Evolutionary conservation across 2,113 vertebrate genomes (phyloP), one percentile per base, ranked within the genome.

Genomic region (Chrysemys picta): DNA sequence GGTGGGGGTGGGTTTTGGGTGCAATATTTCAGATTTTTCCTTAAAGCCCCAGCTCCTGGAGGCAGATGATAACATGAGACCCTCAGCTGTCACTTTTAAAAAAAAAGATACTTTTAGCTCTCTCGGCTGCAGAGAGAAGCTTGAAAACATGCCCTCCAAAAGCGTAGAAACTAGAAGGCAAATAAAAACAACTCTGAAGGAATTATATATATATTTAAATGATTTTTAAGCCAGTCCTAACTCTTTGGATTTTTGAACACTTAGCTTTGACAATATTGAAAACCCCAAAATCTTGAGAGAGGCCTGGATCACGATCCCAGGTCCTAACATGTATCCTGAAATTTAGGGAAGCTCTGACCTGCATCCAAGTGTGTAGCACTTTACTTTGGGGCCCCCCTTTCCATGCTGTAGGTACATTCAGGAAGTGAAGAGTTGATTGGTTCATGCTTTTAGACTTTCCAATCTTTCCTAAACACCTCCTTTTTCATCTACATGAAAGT

Each of bases 1-100:
- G 6, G 14, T 17, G 31, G 31, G 14, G 22, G 14, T 0, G 6
- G 7, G 13, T 8, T 17, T 35, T 8, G 9, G 53, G 53, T 29
- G 13, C 31, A 17, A 17, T 35, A 65, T 31, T 35, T 35, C 7
- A 65, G 16, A 19, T n/a, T 65, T 65, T 65, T 65, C 62, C 35
- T 19, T n/a, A n/a, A 65, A 65, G 62, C 31, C 35, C 35, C 31
- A 19, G 14, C 62, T n/a, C 62, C 62, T 9, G 62, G 62, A 65
- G 31, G n/a, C 62, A 65, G 62, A 4, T 9, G 35, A 65, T 65
- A 8, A 65, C 31, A 17, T 17, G 16, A 35, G 35, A 69, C 9
- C 21, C 65, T 38, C 65, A 69, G 65, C 65, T 38, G 35, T 5
- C 35, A 21, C 38, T 69, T 69, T 42, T 42, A 45, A 69, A 21